Evolutionary conservation across 1,140 invertebrate genomes (phyloP), one percentile per base, ranked within the genome.

Genomic region (Neoseiulus cucumeris): DNA sequence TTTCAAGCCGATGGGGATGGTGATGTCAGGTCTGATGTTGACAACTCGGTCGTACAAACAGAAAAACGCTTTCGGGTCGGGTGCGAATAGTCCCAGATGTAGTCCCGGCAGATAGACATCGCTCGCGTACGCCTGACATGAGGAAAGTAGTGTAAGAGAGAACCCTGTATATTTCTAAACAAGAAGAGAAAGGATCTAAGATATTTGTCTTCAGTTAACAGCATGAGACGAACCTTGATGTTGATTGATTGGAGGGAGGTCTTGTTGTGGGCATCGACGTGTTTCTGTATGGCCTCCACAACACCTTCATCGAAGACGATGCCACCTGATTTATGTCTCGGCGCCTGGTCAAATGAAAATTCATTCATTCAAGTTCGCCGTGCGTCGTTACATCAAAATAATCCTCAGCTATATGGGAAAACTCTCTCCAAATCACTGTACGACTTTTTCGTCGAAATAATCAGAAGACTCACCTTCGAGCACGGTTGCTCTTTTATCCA

Each of bases 31-130:
- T 41, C 84, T 79, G 0, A 87, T 81, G 70, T 85, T 83, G 1
- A 93, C 81, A 42, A 97, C 83, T 65, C 92, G 80, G 74, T 96
- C 91, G 69, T 87, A 85, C 44, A 96, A 70, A 67, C 78, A 70
- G 73, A 82, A 85, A 2, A 78, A 79, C 0, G 83, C 80, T 17
- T 74, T 76, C 0, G 80, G 76, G 76, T 91, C 89, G 0, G 87
- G 83, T 1, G 80, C 70, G 25, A 64, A 79, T 65, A 73, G 78
- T 75, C 70, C 82, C 76, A 41, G 80, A 69, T 70, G 78, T 76
- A 66, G 18, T 65, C 59, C 65, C n/a, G 70, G 72, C 59, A 64
- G 65, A 72, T 82, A 85, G 0, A 93, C 72, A 7, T 90, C 75
- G 70, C 84, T 82, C 59, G 88, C 87, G 71, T 87, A 87, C 1